Percentiles rank a stretch among this genome's conserved stretches.
Conservation (phyloP, 2,113 vertebrate genomes). For the Oophaga pumilio region DNA sequence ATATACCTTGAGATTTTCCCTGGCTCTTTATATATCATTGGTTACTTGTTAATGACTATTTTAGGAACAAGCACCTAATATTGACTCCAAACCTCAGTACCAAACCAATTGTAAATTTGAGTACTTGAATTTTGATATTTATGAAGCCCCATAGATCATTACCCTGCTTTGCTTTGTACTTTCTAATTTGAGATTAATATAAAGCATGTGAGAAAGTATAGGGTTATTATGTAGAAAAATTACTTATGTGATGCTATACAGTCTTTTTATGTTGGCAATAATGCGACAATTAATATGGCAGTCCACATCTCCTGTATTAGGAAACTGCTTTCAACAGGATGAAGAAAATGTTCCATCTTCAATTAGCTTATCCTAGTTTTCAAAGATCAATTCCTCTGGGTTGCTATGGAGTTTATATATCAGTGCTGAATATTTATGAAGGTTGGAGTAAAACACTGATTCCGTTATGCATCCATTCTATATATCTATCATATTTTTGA, state of each 20-base stretch:
- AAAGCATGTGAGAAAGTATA: too few species aligned
- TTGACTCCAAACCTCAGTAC: too few species aligned
- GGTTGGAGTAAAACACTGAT: slow-evolving; percentile 30
- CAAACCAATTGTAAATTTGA: too few species aligned
- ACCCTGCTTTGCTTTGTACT: too few species aligned
- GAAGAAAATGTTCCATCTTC: slow-evolving; percentile 42
- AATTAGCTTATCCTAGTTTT: slow-evolving; percentile 50
- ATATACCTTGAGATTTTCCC: too few species aligned
- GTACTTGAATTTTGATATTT: too few species aligned
- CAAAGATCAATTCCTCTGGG: slow-evolving; percentile 45
- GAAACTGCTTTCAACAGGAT: slow-evolving; percentile 8
- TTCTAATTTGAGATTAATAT: too few species aligned
- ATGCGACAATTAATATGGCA: slow-evolving; percentile 33
- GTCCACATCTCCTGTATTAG: slow-evolving; percentile 28
- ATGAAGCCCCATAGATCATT: too few species aligned
- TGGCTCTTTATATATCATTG: too few species aligned
- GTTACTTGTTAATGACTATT: too few species aligned
- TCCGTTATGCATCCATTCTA: background rate
- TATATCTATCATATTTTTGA: background rate
- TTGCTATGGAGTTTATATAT: slow-evolving; percentile 19
- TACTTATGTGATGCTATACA: background rate
- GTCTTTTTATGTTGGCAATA: background rate
- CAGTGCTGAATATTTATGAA: slow-evolving; percentile 45
- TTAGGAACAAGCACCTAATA: too few species aligned
- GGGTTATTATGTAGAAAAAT: background rate